phyloP scores from a whole-genome alignment of 2,113 vertebrate species.

The Phyllostomus discolor region DNA sequence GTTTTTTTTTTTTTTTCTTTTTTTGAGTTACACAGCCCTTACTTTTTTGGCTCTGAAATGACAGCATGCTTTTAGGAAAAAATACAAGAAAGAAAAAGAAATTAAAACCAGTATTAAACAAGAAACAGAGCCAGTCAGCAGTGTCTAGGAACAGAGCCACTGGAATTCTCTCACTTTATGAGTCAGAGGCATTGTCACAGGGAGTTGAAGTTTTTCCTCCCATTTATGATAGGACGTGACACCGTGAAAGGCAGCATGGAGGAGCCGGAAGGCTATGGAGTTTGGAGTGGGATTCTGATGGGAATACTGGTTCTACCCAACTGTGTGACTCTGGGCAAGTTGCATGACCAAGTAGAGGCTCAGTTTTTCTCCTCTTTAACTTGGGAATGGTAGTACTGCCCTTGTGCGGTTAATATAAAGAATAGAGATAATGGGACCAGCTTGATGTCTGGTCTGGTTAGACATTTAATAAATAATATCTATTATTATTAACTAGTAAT shows the following conservation, averaged over 20 bases:
- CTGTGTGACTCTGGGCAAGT: neutral
- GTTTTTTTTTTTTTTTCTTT: neutral
- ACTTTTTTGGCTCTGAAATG: constrained; percentile 50
- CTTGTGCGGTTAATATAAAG: neutral
- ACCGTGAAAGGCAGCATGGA: neutral
- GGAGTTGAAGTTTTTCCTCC: neutral
- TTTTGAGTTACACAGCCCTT: constrained; percentile 49
- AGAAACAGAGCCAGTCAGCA: constrained; percentile 55
- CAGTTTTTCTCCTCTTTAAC: neutral
- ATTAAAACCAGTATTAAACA: constrained; percentile 61
- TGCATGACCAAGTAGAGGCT: neutral
- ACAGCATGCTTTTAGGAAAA: constrained; percentile 50
- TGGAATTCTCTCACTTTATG: constrained; percentile 53
- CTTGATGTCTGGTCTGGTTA: neutral
- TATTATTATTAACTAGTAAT: neutral
- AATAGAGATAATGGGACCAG: neutral
- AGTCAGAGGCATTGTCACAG: constrained; percentile 42
- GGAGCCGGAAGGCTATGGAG: neutral
- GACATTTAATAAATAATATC: neutral
- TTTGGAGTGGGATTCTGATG: neutral
- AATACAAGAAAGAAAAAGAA: constrained; percentile 58
- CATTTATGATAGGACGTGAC: neutral
- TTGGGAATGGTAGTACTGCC: neutral
- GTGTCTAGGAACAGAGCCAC: constrained; percentile 60
- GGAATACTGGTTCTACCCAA: neutral